Evolutionary conservation across 2,797 vertebrate species (phyloP).

Genomic region (Mastacembelus armatus): DNA sequence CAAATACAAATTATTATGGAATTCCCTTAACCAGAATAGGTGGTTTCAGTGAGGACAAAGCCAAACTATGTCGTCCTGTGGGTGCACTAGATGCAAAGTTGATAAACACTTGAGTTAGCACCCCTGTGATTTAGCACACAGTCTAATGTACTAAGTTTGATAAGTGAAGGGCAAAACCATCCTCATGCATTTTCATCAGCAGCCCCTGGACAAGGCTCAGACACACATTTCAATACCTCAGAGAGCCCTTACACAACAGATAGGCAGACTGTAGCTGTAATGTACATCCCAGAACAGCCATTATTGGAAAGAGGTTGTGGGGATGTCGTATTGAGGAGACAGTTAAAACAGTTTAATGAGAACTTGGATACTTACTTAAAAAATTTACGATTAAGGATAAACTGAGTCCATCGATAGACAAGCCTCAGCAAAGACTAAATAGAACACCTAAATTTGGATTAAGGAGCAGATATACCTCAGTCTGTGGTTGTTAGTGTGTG

Average conservation of each 20-base stretch:
- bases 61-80: constrained; percentile 54
- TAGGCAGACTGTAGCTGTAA: constrained; percentile 72
- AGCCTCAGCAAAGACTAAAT: constrained; percentile 67
- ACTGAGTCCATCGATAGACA: constrained; percentile 60
- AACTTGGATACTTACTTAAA: constrained; percentile 77
- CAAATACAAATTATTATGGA: constrained; percentile 28
- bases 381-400: constrained; percentile 76
- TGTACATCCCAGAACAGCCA: constrained; percentile 73
- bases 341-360: constrained; percentile 78
- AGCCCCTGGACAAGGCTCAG: constrained; percentile 71
- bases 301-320: constrained; percentile 77
- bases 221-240: constrained; percentile 80
- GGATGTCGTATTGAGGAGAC: constrained; percentile 71
- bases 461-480: constrained; percentile 46
- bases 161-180: constrained; percentile 81
- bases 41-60: constrained; percentile 48
- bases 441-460: constrained; percentile 76
- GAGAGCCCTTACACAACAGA: constrained; percentile 77
- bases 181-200: constrained; percentile 83
- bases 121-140: constrained; percentile 73
- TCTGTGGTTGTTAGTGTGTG: constrained; percentile 17
- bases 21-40: constrained; percentile 35
- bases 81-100: constrained; percentile 73
- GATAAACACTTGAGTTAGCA: constrained; percentile 75
- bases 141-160: constrained; percentile 79